A percentile compares a stretch with the other conserved stretches of the same genome.
These are phyloP conservation scores for Microplitis demolitor DNA, from an alignment of 1,140 invertebrate species.

Conservation along the genomic window DNA sequence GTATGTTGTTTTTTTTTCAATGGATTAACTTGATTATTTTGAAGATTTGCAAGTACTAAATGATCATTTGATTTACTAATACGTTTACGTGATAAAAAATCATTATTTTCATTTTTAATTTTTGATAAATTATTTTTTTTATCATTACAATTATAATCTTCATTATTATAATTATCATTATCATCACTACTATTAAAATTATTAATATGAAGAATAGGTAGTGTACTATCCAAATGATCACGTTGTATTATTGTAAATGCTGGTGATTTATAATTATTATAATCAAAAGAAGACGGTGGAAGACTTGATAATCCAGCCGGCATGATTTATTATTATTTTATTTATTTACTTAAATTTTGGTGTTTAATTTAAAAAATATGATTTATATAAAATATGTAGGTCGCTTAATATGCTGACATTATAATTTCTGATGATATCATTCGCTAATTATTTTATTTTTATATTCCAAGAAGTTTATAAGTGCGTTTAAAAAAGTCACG, in stretches of 20 bases:
- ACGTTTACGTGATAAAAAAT: slow-evolving; percentile 38
- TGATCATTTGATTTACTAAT: slow-evolving; percentile 55
- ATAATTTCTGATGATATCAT: too few species aligned
- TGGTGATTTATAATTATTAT: slow-evolving; percentile 36
- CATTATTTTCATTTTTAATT: slow-evolving; percentile 38
- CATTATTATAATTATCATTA: slow-evolving; percentile 34
- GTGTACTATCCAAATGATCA: slow-evolving; percentile 45
- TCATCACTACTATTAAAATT: slow-evolving; percentile 23
- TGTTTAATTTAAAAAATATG: background rate
- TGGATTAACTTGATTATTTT: slow-evolving; percentile 47
- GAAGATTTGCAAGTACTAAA: slow-evolving; percentile 44
- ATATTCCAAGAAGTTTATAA: too few species aligned
- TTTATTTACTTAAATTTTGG: background rate
- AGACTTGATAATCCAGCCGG: slow-evolving; percentile 29
- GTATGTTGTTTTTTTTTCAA: slow-evolving; percentile 47
- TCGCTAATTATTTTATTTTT: too few species aligned
- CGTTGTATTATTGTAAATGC: slow-evolving; percentile 53
- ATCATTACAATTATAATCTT: slow-evolving; percentile 32
- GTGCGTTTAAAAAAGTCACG: too few species aligned
- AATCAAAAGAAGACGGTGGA: slow-evolving; percentile 32
- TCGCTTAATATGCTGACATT: background rate
- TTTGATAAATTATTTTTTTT: slow-evolving; percentile 33
- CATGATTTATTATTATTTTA: slow-evolving; percentile 17
- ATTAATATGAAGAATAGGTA: slow-evolving; percentile 46
- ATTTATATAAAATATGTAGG: background rate